phyloP scores from a whole-genome alignment of 2,797 vertebrate species.

The Menidia menidia region DNA sequence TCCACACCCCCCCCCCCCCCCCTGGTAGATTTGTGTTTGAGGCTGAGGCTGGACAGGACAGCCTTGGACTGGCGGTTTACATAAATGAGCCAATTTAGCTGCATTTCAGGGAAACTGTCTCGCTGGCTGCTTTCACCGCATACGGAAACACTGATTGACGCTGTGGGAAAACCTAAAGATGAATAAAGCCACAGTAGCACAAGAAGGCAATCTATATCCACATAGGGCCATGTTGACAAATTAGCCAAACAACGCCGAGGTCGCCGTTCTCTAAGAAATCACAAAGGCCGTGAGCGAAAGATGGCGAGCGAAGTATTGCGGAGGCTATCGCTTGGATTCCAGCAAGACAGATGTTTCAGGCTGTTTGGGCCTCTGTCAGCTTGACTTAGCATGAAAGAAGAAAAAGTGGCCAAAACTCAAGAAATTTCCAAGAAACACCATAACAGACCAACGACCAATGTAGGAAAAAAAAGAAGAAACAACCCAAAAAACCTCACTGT shows the following conservation, averaged over 20 bases:
- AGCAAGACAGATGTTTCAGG: conserved; percentile 36
- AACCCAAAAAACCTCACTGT: background rate
- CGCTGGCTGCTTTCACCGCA: conserved; percentile 51
- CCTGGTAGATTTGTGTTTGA: conserved; percentile 52
- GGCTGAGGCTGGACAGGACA: conserved; percentile 54
- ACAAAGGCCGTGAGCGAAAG: conserved; percentile 5
- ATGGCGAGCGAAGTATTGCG: background rate
- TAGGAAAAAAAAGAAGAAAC: conserved; percentile 33
- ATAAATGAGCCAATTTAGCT: conserved; percentile 77
- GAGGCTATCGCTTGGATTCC: conserved; percentile 6
- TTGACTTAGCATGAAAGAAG: conserved; percentile 57
- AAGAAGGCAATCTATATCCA: conserved; percentile 36
- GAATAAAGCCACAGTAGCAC: conserved; percentile 35
- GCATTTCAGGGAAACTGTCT: conserved; percentile 61
- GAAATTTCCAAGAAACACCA: conserved; percentile 3
- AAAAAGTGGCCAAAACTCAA: conserved; percentile 11
- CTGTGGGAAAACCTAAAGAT: conserved; percentile 35
- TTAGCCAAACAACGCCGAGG: conserved; percentile 24
- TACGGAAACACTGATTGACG: conserved; percentile 35
- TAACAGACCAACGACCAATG: conserved; percentile 36
- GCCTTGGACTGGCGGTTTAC: conserved; percentile 55
- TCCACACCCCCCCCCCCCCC: conserved; percentile 40
- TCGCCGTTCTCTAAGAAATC: conserved; percentile 22
- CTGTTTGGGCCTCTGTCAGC: conserved; percentile 46
- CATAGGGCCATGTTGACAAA: conserved; percentile 51